These are phyloP conservation scores for Vespertilio murinus DNA, from an alignment of 2,797 vertebrate species.

Conservation along the genomic window DNA sequence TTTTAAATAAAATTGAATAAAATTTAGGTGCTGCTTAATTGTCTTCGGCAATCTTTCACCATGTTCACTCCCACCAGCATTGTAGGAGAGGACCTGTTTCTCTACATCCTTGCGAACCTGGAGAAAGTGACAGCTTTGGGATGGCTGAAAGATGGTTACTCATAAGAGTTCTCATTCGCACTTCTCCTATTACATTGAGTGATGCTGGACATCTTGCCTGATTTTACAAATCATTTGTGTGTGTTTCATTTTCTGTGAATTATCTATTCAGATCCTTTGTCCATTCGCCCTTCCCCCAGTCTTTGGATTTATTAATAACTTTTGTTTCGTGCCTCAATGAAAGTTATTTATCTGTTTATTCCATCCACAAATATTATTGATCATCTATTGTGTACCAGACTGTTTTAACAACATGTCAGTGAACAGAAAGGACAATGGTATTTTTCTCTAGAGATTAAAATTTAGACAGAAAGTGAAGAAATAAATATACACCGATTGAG, in stretches of 20 bases:
- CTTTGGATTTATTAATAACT: neutral
- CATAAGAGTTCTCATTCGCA: neutral
- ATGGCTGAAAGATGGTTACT: slow-evolving; percentile 20
- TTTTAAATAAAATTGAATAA: neutral
- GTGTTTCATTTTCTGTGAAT: slow-evolving; percentile 13
- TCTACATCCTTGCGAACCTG: neutral
- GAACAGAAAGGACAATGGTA: neutral
- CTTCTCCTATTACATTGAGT: neutral
- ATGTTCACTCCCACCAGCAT: neutral
- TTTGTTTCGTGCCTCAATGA: neutral
- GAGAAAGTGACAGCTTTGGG: neutral
- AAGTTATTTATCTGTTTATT: neutral
- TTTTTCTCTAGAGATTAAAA: slow-evolving; percentile 8
- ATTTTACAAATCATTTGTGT: neutral
- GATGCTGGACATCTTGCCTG: neutral
- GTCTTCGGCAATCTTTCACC: neutral
- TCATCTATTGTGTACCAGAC: neutral
- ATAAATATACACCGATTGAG: neutral
- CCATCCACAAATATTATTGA: neutral
- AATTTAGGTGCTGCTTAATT: neutral
- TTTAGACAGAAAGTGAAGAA: neutral
- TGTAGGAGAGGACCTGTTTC: neutral
- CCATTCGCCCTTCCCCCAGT: neutral
- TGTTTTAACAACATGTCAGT: neutral
- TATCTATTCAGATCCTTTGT: neutral